Evolutionary conservation across 2,113 vertebrate species (phyloP), one percentile per base, ranked within the genome.

Genomic region (Sebastes schlegelii): DNA sequence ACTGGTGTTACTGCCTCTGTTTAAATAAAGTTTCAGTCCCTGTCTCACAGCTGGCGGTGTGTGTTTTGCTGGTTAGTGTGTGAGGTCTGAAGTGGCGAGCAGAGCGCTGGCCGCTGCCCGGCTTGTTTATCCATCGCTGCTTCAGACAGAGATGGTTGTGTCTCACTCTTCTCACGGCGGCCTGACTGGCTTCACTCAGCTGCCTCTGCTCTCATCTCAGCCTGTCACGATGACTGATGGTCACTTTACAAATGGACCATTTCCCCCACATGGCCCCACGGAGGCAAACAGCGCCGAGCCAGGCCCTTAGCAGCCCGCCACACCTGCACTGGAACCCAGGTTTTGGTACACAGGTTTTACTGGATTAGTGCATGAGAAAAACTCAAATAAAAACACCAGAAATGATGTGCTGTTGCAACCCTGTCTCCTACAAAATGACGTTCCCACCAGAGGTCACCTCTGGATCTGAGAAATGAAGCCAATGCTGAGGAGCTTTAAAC

Each of bases 51-150:
- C 74, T 62, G 57, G 40, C 2, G 10, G 42, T 26, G 77, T 69
- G 75, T 86, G 79, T 88, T 80, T 88, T 77, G 67, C 26, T 57
- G 67, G 81, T 79, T 83, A 69, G 87, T 84, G 94, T 89, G 94
- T 93, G 92, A 91, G 94, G 92, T 95, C 94, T 92, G 86, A 91
- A 91, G 91, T 91, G 92, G 90, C 80, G 84, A 34, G 34, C 34
- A 34, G 34, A 34, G 34, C 34, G 34, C 34, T 34, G 34, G 34
- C 34, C 34, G 34, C 34, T 34, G 34, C 34, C 71, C 77, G 82
- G 74, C 75, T 68, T 92, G 91, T 93, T 95, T 92, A 92, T 81
- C 77, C 85, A 68, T 73, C 66, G 52, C 77, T 34, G 89, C 88
- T 81, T 80, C 79, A 85, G 87, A 92, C 92, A 84, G 87, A 91